A percentile compares a stretch with the other conserved stretches of the same genome.
These are phyloP conservation scores for Calephelis virginiensis DNA, from an alignment of 1,140 invertebrate genomes.

Conservation along the genomic window DNA sequence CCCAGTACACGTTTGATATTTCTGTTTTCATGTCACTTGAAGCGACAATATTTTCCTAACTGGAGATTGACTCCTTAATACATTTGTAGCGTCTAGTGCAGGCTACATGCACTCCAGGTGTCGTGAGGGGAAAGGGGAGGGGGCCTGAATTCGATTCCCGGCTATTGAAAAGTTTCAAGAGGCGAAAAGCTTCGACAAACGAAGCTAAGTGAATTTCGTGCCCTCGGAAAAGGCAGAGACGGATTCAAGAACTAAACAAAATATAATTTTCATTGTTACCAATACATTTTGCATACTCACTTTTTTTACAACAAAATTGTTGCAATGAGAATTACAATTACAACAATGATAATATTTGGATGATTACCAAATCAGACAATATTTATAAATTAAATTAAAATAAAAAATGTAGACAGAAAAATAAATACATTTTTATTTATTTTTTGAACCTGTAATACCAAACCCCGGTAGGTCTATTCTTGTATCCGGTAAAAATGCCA, in stretches of 20 bases:
- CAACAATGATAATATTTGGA: background rate
- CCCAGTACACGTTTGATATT: background rate
- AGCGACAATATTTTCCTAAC: slow-evolving; percentile 12
- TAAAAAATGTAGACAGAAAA: too few relatives aligned
- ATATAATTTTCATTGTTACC: slow-evolving; percentile 4
- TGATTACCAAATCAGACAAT: background rate
- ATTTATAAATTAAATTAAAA: too few relatives aligned
- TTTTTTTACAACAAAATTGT: too few relatives aligned
- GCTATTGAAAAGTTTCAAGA: slow-evolving; percentile 77
- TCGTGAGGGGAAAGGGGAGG: slow-evolving; percentile 22
- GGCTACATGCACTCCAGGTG: slow-evolving; percentile 27
- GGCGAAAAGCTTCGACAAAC: slow-evolving; percentile 77
- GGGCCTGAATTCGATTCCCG: slow-evolving; percentile 68
- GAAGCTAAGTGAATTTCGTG: slow-evolving; percentile 76
- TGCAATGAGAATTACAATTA: background rate
- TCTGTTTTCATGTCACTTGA: background rate
- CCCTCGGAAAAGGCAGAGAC: slow-evolving; percentile 55
- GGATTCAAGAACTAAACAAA: slow-evolving; percentile 28
- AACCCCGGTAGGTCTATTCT: too few relatives aligned
- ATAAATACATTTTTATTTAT: too few relatives aligned
- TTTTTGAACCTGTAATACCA: too few relatives aligned
- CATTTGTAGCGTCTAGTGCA: slow-evolving; percentile 20
- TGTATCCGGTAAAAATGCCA: too few relatives aligned
- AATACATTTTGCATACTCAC: background rate
- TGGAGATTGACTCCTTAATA: slow-evolving; percentile 14